These are phyloP conservation scores for Neostethus bicornis DNA, from an alignment of 2,797 vertebrate species.

Conservation along the genomic window DNA sequence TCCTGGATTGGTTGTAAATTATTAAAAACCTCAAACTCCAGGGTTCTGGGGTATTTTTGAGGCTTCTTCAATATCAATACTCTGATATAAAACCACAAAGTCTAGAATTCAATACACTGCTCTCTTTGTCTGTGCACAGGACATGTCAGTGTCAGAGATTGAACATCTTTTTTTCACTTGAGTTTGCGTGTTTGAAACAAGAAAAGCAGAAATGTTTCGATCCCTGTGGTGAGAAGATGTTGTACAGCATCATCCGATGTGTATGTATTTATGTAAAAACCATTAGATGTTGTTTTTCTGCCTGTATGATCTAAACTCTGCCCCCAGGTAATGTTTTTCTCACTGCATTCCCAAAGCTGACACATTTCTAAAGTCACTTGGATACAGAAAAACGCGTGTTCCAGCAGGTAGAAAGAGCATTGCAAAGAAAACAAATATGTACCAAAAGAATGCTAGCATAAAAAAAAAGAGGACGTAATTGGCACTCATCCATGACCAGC, in stretches of 20 bases:
- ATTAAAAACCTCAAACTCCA: slow-evolving; percentile 5
- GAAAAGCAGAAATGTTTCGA: slow-evolving; percentile 13
- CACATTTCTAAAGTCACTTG: slow-evolving; percentile 19
- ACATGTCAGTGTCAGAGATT: slow-evolving; percentile 33
- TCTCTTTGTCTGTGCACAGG: slow-evolving; percentile 33
- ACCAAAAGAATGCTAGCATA: slow-evolving; percentile 23
- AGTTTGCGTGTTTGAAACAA: slow-evolving; percentile 6
- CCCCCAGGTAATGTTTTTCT: slow-evolving; percentile 48
- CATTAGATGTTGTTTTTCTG: slow-evolving; percentile 23
- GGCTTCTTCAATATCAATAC: background rate
- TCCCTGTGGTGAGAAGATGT: slow-evolving; percentile 25
- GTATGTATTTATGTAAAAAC: slow-evolving; percentile 22
- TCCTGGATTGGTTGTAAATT: background rate
- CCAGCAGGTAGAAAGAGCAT: slow-evolving; percentile 30
- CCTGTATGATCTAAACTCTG: slow-evolving; percentile 29
- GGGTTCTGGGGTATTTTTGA: background rate
- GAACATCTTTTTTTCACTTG: slow-evolving; percentile 29
- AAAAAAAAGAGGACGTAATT: slow-evolving; percentile 6
- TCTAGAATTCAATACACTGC: slow-evolving; percentile 21
- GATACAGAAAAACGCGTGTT: slow-evolving; percentile 46
- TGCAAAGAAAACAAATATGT: slow-evolving; percentile 14
- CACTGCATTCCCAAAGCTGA: slow-evolving; percentile 37
- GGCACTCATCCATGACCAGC: slow-evolving; percentile 53
- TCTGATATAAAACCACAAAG: background rate
- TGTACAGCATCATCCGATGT: slow-evolving; percentile 13